Percentiles rank a stretch among this genome's conserved stretches.
These are phyloP conservation scores for Amiota mariae DNA, from an alignment of 2,888 invertebrate genomes.

Conservation along the genomic window DNA sequence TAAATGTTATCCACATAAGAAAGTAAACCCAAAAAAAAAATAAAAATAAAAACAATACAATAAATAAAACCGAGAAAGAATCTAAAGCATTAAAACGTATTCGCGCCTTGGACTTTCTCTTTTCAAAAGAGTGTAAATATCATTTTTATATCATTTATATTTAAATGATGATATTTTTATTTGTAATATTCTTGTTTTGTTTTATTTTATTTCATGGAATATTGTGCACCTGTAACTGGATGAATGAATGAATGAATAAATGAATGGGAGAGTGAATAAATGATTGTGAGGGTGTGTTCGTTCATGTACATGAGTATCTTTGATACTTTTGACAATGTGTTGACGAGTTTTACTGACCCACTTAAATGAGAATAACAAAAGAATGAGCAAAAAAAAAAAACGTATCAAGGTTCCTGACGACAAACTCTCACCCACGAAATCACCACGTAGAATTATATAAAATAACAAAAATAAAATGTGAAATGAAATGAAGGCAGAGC, in stretches of 20 bases:
- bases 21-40: slow-evolving; percentile 27
- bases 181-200: slow-evolving; percentile 39
- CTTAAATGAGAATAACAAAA: slow-evolving; percentile 36
- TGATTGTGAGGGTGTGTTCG: slow-evolving; percentile 32
- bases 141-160: slow-evolving; percentile 62
- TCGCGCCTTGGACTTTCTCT: slow-evolving; percentile 61
- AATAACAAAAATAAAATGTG: slow-evolving; percentile 37
- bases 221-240: neutral
- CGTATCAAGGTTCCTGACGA: slow-evolving; percentile 55
- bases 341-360: slow-evolving; percentile 58
- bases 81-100: slow-evolving; percentile 38
- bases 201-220: slow-evolving; percentile 12
- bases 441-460: slow-evolving; percentile 47
- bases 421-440: slow-evolving; percentile 54
- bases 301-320: neutral
- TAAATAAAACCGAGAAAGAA: slow-evolving; percentile 48
- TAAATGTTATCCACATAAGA: neutral
- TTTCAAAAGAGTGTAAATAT: slow-evolving; percentile 67
- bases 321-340: slow-evolving; percentile 30
- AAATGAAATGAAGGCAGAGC: neutral
- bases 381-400: slow-evolving; percentile 45
- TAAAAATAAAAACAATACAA: slow-evolving; percentile 32
- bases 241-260: slow-evolving; percentile 29
- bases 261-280: slow-evolving; percentile 21
- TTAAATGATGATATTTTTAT: slow-evolving; percentile 36